Conservation (phyloP, 2,797 vertebrate genomes). For the Onychomys arenicola region DNA sequence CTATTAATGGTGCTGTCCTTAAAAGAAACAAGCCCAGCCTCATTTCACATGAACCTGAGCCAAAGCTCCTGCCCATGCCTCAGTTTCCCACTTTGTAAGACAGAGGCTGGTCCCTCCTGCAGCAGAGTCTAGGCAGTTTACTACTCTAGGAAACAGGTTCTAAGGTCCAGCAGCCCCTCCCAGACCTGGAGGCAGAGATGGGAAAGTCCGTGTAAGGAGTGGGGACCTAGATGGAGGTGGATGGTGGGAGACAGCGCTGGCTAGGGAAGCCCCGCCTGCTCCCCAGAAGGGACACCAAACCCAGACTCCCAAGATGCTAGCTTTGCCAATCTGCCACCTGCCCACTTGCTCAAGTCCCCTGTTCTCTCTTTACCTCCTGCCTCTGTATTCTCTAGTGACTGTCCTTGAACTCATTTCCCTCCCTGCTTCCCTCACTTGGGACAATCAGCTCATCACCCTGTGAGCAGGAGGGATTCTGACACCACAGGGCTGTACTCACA, state of each 20-base stretch:
- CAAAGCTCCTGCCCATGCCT: not conserved
- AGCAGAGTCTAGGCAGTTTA: not conserved
- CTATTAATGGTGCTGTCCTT: not conserved
- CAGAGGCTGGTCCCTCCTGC: not conserved
- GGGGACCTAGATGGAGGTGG: not conserved
- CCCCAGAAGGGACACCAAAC: not conserved
- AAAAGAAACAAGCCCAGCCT: not conserved
- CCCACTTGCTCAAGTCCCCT: not conserved
- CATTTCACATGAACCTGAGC: not conserved
- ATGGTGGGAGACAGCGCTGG: not conserved
- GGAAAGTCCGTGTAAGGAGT: not conserved
- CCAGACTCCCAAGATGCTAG: not conserved
- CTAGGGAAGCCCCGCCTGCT: not conserved
- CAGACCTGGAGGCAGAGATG: not conserved
- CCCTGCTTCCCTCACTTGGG: not conserved
- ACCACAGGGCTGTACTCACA: not conserved
- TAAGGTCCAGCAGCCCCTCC: not conserved
- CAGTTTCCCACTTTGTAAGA: not conserved
- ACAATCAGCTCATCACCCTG: not conserved
- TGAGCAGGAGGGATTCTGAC: not conserved
- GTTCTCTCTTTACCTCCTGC: not conserved
- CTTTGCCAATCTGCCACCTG: not conserved
- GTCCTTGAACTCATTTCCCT: not conserved
- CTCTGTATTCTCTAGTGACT: not conserved
- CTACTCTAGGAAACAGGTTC: not conserved